Evolutionary conservation across 2,888 invertebrate genomes (phyloP), one percentile per base, ranked within the genome.

Genomic region (Scaptomyza cyrtandrae): DNA sequence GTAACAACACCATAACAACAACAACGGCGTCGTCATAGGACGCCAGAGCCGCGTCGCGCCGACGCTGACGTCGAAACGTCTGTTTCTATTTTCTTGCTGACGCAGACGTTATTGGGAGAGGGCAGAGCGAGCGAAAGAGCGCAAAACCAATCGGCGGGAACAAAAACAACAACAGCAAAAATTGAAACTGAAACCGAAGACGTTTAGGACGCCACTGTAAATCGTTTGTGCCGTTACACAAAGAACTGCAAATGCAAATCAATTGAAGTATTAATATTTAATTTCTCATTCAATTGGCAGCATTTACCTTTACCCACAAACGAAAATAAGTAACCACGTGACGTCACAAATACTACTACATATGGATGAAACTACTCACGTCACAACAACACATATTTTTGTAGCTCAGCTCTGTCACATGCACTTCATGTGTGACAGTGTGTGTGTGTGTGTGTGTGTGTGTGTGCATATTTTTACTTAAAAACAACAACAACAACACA

Each of bases 41-140:
- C 76, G 75, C 66, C 75, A 68, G 59, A 55, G 53, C 52, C 29
- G 66, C 35, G 35, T 6, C 37, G n/a, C 61, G 60, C 49, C 57
- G 45, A 44, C 56, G 45, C 31, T 35, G 31, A 44, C 65, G 24
- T 24, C 24, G 24, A 24, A 24, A 24, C 24, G 24, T 67, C 61
- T 63, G 55, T 81, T 64, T 65, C 62, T 73, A 85, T 88, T 81
- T 88, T 81, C 86, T 71, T 82, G 88, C 86, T 81, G 86, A 81
- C 88, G 86, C 83, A 81, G 86, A 63, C 67, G 27, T 53, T 60
- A 39, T 13, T 46, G 29, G 7, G 5, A 49, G 19, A 35, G 46
- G 31, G 11, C 7, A 49, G 14, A 50, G 50, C 50, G 19, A 35
- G 29, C 11, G 33, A 10, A 29, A 52, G 52, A 48, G 65, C 11